Percentiles rank a stretch among this genome's conserved stretches.
Conservation (phyloP, 2,888 invertebrate genomes). For the Ophion ventricosus region DNA sequence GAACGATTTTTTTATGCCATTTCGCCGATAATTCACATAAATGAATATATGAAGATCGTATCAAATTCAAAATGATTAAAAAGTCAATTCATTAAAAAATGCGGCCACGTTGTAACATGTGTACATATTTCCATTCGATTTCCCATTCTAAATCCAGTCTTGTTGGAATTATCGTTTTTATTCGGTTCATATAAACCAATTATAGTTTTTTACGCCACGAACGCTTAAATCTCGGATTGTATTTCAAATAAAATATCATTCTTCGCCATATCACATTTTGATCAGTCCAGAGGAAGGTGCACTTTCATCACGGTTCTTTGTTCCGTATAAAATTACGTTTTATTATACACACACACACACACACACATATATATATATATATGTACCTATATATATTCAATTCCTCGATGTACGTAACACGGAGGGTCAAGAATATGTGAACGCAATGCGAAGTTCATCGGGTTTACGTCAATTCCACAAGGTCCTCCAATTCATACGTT, state of each 20-base stretch:
- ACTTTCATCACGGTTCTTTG: neutral
- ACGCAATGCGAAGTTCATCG: conserved; percentile 43
- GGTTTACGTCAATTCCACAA: conserved; percentile 47
- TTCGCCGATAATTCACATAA: too few relatives aligned
- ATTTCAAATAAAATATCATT: neutral
- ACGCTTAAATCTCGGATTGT: neutral
- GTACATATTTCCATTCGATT: too few relatives aligned
- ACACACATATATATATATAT: neutral
- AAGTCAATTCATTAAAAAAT: too few relatives aligned
- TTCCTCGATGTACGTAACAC: neutral
- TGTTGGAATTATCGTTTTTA: too few relatives aligned
- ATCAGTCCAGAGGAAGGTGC: neutral
- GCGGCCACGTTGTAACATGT: too few relatives aligned
- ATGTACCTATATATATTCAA: neutral
- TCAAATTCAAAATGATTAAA: too few relatives aligned
- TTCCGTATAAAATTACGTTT: neutral
- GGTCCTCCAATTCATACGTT: conserved; percentile 39
- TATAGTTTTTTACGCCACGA: too few relatives aligned
- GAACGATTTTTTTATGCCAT: too few relatives aligned
- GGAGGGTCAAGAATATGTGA: conserved; percentile 30
- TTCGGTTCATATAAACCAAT: too few relatives aligned
- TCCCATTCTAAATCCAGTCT: too few relatives aligned
- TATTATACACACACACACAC: neutral
- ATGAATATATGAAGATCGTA: too few relatives aligned
- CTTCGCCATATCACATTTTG: neutral